Percentiles rank a stretch among this genome's conserved stretches.
Conservation (phyloP, 37 sponge, comb jelly and placozoan species). For the Axinella damicornis region DNA sequence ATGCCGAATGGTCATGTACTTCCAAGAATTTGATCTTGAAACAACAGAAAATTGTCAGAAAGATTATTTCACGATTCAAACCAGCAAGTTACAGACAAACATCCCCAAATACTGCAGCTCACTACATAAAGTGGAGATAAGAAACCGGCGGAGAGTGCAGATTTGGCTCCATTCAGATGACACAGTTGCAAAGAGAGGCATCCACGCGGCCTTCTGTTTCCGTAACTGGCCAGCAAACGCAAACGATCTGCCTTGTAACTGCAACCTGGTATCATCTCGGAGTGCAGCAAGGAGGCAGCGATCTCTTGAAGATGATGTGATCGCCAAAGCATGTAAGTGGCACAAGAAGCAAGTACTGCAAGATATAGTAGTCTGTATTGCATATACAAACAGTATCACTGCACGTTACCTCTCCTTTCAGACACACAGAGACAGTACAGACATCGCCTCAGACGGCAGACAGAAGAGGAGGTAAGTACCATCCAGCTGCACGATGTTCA, state of each 20-base stretch:
- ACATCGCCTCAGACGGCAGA: too few species aligned
- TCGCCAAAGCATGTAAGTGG: background rate
- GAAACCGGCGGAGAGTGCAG: constrained; percentile 45
- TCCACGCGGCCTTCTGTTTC: constrained; percentile 50
- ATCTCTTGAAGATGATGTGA: background rate
- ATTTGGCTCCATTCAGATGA: constrained; percentile 57
- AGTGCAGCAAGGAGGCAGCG: background rate
- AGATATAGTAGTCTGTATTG: background rate
- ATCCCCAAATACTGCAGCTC: constrained; percentile 51
- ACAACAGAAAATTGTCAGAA: constrained; percentile 26
- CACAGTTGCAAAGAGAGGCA: background rate
- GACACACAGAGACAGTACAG: too few species aligned
- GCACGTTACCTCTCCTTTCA: too few species aligned
- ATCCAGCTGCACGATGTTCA: too few species aligned
- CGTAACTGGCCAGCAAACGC: background rate
- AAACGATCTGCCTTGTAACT: constrained; percentile 1
- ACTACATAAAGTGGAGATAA: constrained; percentile 13
- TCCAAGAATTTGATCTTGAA: constrained; percentile 49
- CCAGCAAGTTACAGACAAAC: constrained; percentile 25
- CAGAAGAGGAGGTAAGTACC: too few species aligned
- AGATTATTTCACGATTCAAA: constrained; percentile 66
- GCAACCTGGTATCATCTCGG: constrained; percentile 16
- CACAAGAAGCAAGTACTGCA: background rate
- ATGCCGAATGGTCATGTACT: constrained; percentile 50
- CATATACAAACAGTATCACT: too few species aligned